Base-by-base conservation (phyloP, 2,888 invertebrate species). In the Cremastinae sp. region DNA sequence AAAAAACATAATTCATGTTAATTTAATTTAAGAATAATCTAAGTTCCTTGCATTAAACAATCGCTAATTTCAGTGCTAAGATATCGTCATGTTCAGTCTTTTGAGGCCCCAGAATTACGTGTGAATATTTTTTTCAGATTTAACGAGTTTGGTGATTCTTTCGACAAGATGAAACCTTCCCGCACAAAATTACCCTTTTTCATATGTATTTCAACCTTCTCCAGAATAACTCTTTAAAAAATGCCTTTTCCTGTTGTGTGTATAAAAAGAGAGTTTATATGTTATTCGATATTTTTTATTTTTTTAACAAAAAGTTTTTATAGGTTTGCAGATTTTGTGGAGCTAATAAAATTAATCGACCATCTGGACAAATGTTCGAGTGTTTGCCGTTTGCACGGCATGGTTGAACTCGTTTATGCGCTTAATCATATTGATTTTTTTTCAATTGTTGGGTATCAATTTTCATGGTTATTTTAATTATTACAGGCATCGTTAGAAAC, bases 401-500 rank as follows among this genome's bases (percentile, higher is more conserved):
- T 75, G 71, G 78, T 73, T 69, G 68, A 72, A 12, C 37, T 62
- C 58, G 72, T 58, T 66, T 68, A 56, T 58, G 49, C 45, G 58
- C 72, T 68, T 74, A 65, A 47, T 69, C 68, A 61, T 69, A 62
- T 5, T 18, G 18, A 47, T 51, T 64, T 47, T 14, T 20, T 14
- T 43, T n/a, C n/a, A n/a, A n/a, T n/a, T n/a, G n/a, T n/a, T n/a
- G n/a, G n/a, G n/a, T n/a, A n/a, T n/a, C n/a, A n/a, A n/a, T n/a
- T n/a, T n/a, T n/a, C n/a, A n/a, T n/a, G n/a, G 7, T 58, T 22
- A 55, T 37, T 53, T 10, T 49, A 12, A 51, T 45, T 61, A 53
- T 85, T 83, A 56, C 84, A 89, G 89, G 90, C 88, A 45, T 85
- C 86, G 69, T 81, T 91, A 51, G 86, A 88, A 78, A 90, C 89